Evolutionary conservation across 2,797 vertebrate genomes (phyloP), one percentile per base, ranked within the genome.

Genomic region (Gallinago stenura): DNA sequence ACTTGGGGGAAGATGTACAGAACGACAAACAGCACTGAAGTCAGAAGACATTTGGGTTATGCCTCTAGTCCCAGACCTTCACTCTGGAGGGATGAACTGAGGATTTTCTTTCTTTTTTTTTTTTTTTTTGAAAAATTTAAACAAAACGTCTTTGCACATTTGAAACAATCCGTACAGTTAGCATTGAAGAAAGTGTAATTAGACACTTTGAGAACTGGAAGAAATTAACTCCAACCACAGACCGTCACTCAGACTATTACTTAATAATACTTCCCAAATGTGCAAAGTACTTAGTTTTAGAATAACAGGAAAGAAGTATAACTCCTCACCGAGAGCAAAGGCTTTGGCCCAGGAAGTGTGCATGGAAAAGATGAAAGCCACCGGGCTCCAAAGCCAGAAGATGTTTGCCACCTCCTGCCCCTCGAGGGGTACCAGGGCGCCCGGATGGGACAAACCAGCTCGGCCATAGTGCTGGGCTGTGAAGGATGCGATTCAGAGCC

Each of bases 211-310:
- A 81, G 95, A 85, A 94, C 95, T 94, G 97, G 93, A 96, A 97
- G 93, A 95, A 97, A 96, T 94, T 75, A 93, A 87, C 94, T 93
- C 78, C 25, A 4, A 84, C 90, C 95, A 73, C 93, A 95, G 95
- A 72, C 87, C 13, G 22, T 78, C 89, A 92, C 81, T 87, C 95
- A 83, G 81, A 51, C 90, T 90, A 58, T 70, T 85, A 90, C 88
- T 96, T 96, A 93, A 94, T 96, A 93, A 96, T 82, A 94, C 93
- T 91, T 96, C 96, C 96, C 96, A 93, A 97, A 94, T 84, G 97
- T 79, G 86, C 77, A 87, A 95, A 96, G 94, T n/a, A 94, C 97
- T 97, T 96, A 43, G 70, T 86, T 95, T 90, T 93, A 73, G 86
- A 95, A 94, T 94, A 95, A 97, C 96, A 97, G 91, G 95, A 96